phyloP scores from a whole-genome alignment of 53 echinoderm and acorn worm genomes.

The Astropecten irregularis region DNA sequence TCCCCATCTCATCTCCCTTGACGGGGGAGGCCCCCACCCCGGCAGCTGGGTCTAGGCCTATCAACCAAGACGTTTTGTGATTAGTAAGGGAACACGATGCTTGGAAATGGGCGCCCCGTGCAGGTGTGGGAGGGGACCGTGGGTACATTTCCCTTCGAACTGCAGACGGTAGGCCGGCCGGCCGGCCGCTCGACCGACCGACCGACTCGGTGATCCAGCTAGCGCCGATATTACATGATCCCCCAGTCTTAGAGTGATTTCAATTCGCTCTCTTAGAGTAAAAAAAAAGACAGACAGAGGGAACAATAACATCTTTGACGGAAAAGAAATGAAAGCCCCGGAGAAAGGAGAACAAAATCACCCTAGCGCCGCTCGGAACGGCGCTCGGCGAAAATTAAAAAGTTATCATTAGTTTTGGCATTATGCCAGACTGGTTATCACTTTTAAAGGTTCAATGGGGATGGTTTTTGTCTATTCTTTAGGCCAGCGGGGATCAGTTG shows the following conservation, averaged over 20 bases:
- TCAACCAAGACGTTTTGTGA: slow-evolving; percentile 35
- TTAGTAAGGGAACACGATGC: slow-evolving; percentile 40
- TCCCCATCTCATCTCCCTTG: too few species aligned
- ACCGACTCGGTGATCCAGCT: background rate
- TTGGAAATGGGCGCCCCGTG: slow-evolving; percentile 28
- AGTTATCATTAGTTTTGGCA: slow-evolving; percentile 51
- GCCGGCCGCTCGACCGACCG: slow-evolving; percentile 1
- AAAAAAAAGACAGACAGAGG: too few species aligned
- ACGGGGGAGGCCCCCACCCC: slow-evolving; percentile 29
- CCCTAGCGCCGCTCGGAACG: slow-evolving; percentile 25
- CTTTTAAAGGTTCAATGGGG: slow-evolving; percentile 29
- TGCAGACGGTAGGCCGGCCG: slow-evolving; percentile 54
- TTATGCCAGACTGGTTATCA: slow-evolving; percentile 48
- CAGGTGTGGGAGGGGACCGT: slow-evolving; percentile 38
- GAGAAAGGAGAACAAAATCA: background rate
- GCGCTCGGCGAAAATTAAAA: slow-evolving; percentile 43
- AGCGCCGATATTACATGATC: background rate
- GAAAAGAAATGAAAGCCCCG: background rate
- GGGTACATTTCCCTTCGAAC: slow-evolving; percentile 45
- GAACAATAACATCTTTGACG: background rate
- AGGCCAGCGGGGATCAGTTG: slow-evolving; percentile 13
- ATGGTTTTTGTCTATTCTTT: background rate
- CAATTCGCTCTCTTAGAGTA: background rate
- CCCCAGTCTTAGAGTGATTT: background rate
- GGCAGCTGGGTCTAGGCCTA: slow-evolving; percentile 35